Percentiles rank a stretch among this genome's conserved stretches.
phyloP scores from a whole-genome alignment of 2,797 vertebrate species.

The Psittacula echo region DNA sequence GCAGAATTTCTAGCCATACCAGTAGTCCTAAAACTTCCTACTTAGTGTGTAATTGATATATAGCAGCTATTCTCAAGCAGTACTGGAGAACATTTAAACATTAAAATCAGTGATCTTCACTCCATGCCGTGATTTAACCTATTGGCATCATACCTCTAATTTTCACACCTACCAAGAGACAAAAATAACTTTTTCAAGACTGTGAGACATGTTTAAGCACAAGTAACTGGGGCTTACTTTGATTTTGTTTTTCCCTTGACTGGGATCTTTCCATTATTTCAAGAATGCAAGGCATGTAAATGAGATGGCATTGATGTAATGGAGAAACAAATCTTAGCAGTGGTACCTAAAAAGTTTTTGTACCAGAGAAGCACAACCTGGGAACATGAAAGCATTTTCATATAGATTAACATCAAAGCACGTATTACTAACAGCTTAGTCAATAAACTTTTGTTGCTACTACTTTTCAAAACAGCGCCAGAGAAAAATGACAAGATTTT shows the following conservation, averaged over 20 bases:
- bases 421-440: not conserved
- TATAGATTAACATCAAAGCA: not conserved
- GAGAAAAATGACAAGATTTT: not conserved
- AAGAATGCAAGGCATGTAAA: not conserved
- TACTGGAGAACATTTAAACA: not conserved
- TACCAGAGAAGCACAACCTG: not conserved
- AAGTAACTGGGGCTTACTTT: not conserved
- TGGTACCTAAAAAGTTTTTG: not conserved
- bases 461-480: not conserved
- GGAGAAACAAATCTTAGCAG: not conserved
- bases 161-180: slow-evolving; percentile 16
- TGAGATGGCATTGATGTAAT: not conserved
- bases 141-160: slow-evolving; percentile 1
- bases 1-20: slow-evolving; percentile 59
- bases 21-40: slow-evolving; percentile 46
- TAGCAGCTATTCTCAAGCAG: not conserved
- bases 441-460: not conserved
- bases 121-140: not conserved
- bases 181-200: not conserved
- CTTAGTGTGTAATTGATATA: slow-evolving; percentile 32
- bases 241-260: not conserved
- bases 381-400: not conserved
- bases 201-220: not conserved
- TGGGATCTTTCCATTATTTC: not conserved
- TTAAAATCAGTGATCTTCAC: slow-evolving; percentile 2